These are phyloP conservation scores for Cosmia trapezina DNA, from an alignment of 2,888 invertebrate species.

Conservation along the genomic window DNA sequence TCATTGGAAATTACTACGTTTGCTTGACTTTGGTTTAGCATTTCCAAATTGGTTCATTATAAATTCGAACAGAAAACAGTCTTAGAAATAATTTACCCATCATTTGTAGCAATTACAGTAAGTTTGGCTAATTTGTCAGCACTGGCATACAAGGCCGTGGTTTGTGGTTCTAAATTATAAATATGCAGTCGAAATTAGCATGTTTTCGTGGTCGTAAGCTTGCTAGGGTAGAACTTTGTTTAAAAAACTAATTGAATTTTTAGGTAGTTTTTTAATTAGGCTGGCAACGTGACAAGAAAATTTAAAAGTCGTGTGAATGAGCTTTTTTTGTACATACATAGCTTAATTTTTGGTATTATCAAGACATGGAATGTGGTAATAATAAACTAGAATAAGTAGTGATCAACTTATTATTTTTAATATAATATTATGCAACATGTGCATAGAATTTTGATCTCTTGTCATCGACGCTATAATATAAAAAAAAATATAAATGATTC, in stretches of 20 bases:
- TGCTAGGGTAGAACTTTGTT: conserved; percentile 20
- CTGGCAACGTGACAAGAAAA: conserved; percentile 30
- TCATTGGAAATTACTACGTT: neutral
- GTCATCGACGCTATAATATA: neutral
- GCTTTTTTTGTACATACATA: neutral
- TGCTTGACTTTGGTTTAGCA: neutral
- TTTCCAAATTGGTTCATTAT: conserved; percentile 18
- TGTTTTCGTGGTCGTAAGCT: conserved; percentile 37
- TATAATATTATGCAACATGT: neutral
- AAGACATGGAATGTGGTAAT: no score
- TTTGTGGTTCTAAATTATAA: conserved; percentile 30
- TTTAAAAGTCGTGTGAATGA: neutral
- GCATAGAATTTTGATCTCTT: neutral
- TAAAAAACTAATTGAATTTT: conserved; percentile 32
- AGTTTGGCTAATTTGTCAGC: conserved; percentile 58
- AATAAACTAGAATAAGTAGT: neutral
- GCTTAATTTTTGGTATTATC: neutral
- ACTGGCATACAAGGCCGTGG: conserved; percentile 39
- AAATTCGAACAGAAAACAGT: conserved; percentile 4
- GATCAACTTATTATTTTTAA: neutral
- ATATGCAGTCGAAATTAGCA: conserved; percentile 41
- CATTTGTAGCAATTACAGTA: conserved; percentile 37
- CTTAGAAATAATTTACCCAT: conserved; percentile 29
- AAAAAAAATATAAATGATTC: neutral
- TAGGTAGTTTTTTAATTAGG: conserved; percentile 27